Base-by-base conservation (phyloP, 2,113 vertebrate species). In the Nanorana parkeri region DNA sequence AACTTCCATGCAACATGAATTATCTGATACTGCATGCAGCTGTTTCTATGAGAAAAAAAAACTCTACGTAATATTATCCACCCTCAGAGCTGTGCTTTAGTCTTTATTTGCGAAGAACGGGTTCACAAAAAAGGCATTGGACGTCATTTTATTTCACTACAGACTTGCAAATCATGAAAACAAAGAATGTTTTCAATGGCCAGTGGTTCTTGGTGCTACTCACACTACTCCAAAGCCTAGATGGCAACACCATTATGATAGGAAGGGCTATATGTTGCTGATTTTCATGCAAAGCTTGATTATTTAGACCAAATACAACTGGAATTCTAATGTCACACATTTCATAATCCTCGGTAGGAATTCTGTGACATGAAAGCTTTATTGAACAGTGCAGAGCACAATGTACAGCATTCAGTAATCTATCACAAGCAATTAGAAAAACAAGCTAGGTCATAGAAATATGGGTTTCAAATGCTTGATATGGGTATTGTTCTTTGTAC, bases 171-270 rank as follows among this genome's bases (percentile, higher is more conserved):
- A 73, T 83, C 68, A 29, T 66, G 72, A 28, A 60, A 81, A 47
- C 61, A 75, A 80, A 32, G 67, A 56, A 80, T 76, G 32, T 64
- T 75, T 52, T 74, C 17, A 77, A 83, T 78, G 74, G 21, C 55
- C 56, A 55, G 23, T 55, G 71, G 26, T 32, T 65, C 21, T 0
- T 8, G 17, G 47, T 51, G 36, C 63, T 61, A 41, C 63, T 68
- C 23, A 67, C 15, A 26, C 68, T 66, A 16, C 4, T 63, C 66
- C 16, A 23, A 20, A 54, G 7, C 5, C 60, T 65, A 56, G 69
- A 77, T 80, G 66, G 47, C 68, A 1, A 47, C 41, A 47, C 41
- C 41, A 13, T 47, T 47, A 47, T 47, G 13, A 11, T 11, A 8
- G 41, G 41, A 47, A 47, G 41, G 8, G 41, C 6, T 15, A 47